Evolutionary conservation across 2,888 invertebrate species (phyloP).

Genomic region (Pterostichus niger): DNA sequence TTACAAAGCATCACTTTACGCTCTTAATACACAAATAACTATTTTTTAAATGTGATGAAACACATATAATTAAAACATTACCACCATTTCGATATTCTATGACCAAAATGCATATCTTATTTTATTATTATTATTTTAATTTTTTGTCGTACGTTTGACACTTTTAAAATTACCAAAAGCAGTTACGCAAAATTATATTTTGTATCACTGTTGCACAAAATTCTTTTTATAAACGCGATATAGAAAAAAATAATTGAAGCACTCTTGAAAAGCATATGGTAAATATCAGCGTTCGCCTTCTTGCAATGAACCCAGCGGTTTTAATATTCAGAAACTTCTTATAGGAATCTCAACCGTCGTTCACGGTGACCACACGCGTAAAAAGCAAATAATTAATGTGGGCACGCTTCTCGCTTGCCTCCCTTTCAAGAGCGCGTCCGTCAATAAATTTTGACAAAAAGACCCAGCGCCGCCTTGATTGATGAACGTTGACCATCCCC

Average conservation of each 20-base stretch:
- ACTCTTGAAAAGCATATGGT: background rate
- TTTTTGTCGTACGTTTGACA: too few species aligned
- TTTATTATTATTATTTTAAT: too few species aligned
- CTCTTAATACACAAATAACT: too few species aligned
- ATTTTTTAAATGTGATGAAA: too few species aligned
- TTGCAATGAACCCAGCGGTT: background rate
- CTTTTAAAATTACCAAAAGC: too few species aligned
- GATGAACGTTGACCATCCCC: constrained; percentile 74
- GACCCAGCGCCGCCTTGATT: constrained; percentile 72
- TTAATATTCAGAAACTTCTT: constrained; percentile 27
- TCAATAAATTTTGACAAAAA: constrained; percentile 66
- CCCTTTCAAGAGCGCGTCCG: constrained; percentile 61
- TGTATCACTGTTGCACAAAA: too few species aligned
- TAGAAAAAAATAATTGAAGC: constrained; percentile 4
- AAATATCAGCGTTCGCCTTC: background rate
- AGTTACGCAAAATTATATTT: too few species aligned
- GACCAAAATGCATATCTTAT: too few species aligned
- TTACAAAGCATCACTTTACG: too few species aligned
- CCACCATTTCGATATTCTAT: too few species aligned
- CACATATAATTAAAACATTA: too few species aligned
- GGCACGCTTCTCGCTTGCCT: constrained; percentile 43
- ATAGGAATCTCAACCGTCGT: constrained; percentile 29
- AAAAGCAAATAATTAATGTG: constrained; percentile 61
- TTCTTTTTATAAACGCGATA: too few species aligned
- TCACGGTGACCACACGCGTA: constrained; percentile 24